These are phyloP conservation scores for Phyllotis vaccarum DNA, from an alignment of 2,797 vertebrate species.

Conservation along the genomic window DNA sequence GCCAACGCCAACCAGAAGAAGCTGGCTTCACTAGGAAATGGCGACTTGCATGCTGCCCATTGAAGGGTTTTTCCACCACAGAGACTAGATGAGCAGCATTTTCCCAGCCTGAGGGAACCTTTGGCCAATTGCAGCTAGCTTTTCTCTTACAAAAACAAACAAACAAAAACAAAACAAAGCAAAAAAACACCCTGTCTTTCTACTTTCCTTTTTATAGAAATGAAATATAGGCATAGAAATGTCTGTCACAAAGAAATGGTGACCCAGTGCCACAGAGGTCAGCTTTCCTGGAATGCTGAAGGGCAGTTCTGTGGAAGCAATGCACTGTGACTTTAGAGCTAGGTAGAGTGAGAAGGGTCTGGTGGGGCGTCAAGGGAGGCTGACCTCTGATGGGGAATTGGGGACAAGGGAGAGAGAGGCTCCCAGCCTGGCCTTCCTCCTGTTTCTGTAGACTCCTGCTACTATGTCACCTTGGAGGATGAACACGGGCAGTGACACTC, in stretches of 20 bases:
- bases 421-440: no score
- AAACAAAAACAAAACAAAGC: no score
- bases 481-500: not conserved
- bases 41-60: not conserved
- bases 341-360: not conserved
- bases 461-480: not conserved
- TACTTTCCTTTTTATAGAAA: not conserved
- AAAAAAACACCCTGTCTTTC: no score
- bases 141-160: not conserved
- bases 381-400: not conserved
- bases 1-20: not conserved
- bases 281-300: accelerated
- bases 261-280: not conserved
- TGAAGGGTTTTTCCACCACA: not conserved
- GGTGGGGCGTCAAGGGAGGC: not conserved
- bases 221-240: not conserved
- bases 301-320: not conserved
- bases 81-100: not conserved
- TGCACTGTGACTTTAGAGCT: not conserved
- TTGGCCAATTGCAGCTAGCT: no score
- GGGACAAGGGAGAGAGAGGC: no score
- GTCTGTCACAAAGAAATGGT: not conserved
- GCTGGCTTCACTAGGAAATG: not conserved
- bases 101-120: no score
- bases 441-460: not conserved